Conservation (phyloP, 1,140 invertebrate species). For the Monochamus saltuarius region DNA sequence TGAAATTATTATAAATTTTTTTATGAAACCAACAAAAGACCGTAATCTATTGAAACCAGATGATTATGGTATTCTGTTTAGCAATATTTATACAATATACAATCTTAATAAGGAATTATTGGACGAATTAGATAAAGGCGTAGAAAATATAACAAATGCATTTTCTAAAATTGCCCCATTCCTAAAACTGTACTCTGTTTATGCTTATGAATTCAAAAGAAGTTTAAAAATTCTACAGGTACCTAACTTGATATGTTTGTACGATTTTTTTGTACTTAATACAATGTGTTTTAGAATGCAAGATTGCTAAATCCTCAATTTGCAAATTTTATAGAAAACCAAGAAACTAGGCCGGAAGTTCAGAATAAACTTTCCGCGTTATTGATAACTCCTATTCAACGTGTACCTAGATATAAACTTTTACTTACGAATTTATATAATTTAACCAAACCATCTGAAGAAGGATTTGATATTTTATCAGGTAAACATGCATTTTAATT, state of each 20-base stretch:
- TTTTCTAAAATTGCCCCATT: constrained; percentile 74
- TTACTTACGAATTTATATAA: constrained; percentile 68
- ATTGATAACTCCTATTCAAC: constrained; percentile 74
- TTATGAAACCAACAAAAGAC: constrained; percentile 65
- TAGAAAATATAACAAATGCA: constrained; percentile 63
- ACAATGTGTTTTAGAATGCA: constrained; percentile 34
- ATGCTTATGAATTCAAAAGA: constrained; percentile 73
- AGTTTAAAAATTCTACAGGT: constrained; percentile 59
- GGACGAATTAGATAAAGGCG: constrained; percentile 61
- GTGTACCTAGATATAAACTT: constrained; percentile 73
- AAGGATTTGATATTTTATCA: constrained; percentile 59
- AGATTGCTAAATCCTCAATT: constrained; percentile 56
- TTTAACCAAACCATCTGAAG: constrained; percentile 61
- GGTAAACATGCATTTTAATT: constrained; percentile 34
- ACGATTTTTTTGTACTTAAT: constrained; percentile 5
- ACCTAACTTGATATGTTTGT: constrained; percentile 25
- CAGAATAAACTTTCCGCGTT: constrained; percentile 67
- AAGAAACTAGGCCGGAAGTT: constrained; percentile 72
- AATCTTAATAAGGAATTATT: constrained; percentile 70
- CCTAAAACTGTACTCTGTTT: constrained; percentile 76
- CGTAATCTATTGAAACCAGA: constrained; percentile 58
- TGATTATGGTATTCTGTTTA: constrained; percentile 61
- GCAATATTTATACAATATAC: constrained; percentile 71
- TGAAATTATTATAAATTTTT: constrained; percentile 67
- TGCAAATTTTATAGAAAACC: constrained; percentile 60